phyloP scores from a whole-genome alignment of 2,888 invertebrate species.

The Pandemis corylana region DNA sequence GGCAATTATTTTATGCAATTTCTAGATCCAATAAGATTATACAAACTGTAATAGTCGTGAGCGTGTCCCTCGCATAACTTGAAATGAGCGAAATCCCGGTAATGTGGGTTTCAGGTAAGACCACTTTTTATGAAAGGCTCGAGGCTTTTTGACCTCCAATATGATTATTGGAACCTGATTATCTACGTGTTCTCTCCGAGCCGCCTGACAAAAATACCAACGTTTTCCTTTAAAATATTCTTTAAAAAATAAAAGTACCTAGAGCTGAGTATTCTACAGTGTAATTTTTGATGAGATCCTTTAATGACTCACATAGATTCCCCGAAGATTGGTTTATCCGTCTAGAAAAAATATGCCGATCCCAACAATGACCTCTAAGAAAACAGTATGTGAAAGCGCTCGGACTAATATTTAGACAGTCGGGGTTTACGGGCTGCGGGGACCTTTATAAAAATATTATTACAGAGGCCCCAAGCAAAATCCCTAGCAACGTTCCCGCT shows the following conservation, averaged over 20 bases:
- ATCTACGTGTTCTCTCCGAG: conserved; percentile 52
- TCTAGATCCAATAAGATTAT: conserved; percentile 17
- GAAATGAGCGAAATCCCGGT: conserved; percentile 56
- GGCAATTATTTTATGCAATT: neutral
- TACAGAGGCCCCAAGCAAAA: conserved; percentile 34
- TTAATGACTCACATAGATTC: conserved; percentile 29
- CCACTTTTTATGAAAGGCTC: conserved; percentile 56
- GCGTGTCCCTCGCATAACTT: conserved; percentile 55
- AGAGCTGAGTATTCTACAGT: neutral
- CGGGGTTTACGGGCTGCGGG: conserved; percentile 38
- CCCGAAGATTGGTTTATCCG: conserved; percentile 19
- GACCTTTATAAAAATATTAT: conserved; percentile 41
- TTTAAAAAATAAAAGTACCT: neutral
- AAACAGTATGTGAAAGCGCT: conserved; percentile 39
- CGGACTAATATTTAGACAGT: conserved; percentile 43
- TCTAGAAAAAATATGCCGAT: conserved; percentile 43
- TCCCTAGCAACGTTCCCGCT: conserved; percentile 20
- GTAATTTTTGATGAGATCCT: conserved; percentile 1
- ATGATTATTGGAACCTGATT: conserved; percentile 67
- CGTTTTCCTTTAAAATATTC: neutral
- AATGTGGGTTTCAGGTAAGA: conserved; percentile 56
- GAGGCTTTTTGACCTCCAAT: conserved; percentile 51
- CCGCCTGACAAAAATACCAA: neutral
- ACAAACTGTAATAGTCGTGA: conserved; percentile 40
- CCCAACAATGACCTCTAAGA: conserved; percentile 34